Evolutionary conservation across 2,888 invertebrate genomes (phyloP), one percentile per base, ranked within the genome.

Genomic region (Baronia brevicornis): DNA sequence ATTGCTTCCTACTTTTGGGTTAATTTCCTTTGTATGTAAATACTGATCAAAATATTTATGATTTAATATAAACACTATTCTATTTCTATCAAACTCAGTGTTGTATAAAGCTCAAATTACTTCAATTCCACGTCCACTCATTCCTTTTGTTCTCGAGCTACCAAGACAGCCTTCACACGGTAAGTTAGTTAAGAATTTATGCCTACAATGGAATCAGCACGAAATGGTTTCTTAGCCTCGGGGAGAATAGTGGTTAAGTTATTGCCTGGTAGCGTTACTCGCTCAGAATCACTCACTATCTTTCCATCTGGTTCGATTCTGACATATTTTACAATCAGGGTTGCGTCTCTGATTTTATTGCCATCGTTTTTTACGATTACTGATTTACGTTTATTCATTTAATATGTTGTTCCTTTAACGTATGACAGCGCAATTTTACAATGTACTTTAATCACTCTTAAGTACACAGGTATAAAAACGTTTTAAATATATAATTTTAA

Each of bases 261-360:
- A 73, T 66, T 57, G 56, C 53, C 57, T 59, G 54, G 70, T 66
- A 68, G 73, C 66, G 50, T 63, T 71, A 62, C 66, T 58, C 48
- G 64, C 48, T 54, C 54, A 46, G 54, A 70, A 64, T 66, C 71
- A 62, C 59, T 61, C 62, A 51, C 66, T 74, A 78, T 79, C 77
- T 65, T 45, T 48, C 55, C 70, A 78, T 79, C 77, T 73, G 59
- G 60, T 48, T 55, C 51, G 48, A 46, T 60, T 56, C 54, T 66
- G 70, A 71, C 66, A 59, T 70, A 59, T 51, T 74, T 77, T 75
- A 77, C 60, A 62, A 54, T 60, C 65, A 63, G 60, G 59, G 59
- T 52, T 66, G 60, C 48, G 46, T 51, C 57, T 44, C 51, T 58
- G 60, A 60, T 67, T 64, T 61, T 55, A 57, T 55, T 46, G 38